These are phyloP conservation scores for Entomobrya multifasciata DNA, from an alignment of 2,888 invertebrate genomes.

Conservation along the genomic window DNA sequence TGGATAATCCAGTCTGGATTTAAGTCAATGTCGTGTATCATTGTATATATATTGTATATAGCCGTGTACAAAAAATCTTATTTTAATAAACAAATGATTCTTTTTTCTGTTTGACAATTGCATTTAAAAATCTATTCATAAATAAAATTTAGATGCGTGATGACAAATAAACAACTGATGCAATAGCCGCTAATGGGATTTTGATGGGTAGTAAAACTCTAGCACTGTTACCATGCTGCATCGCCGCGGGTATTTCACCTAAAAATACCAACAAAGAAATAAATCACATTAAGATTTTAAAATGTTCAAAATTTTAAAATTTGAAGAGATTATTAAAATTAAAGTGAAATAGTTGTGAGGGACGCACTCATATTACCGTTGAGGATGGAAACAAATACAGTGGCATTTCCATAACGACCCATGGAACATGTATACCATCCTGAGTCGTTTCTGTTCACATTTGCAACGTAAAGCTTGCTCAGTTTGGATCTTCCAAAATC, in stretches of 20 bases:
- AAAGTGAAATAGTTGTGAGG: slow-evolving; percentile 25
- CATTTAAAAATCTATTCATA: slow-evolving; percentile 8
- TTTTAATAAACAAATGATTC: not conserved
- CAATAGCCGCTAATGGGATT: slow-evolving; percentile 44
- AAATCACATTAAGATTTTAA: not conserved
- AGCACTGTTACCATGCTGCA: slow-evolving; percentile 77
- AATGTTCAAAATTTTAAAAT: not conserved
- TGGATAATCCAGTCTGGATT: slow-evolving; percentile 10
- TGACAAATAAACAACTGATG: slow-evolving; percentile 40
- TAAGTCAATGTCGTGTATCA: slow-evolving; percentile 8
- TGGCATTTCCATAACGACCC: slow-evolving; percentile 79
- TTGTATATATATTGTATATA: not conserved
- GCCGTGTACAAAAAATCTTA: too few species aligned
- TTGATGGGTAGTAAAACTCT: slow-evolving; percentile 16
- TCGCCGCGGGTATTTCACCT: slow-evolving; percentile 79
- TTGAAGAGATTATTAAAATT: not conserved
- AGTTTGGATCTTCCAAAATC: slow-evolving; percentile 78
- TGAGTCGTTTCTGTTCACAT: slow-evolving; percentile 79
- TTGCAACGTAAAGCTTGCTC: slow-evolving; percentile 79
- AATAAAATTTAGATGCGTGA: slow-evolving; percentile 31
- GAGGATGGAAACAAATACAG: slow-evolving; percentile 79
- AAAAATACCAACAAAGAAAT: not conserved
- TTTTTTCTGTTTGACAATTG: not conserved
- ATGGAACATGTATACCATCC: slow-evolving; percentile 79
- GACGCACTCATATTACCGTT: slow-evolving; percentile 74